phyloP scores from a whole-genome alignment of 2,797 vertebrate species.

The Moxostoma hubbsi region DNA sequence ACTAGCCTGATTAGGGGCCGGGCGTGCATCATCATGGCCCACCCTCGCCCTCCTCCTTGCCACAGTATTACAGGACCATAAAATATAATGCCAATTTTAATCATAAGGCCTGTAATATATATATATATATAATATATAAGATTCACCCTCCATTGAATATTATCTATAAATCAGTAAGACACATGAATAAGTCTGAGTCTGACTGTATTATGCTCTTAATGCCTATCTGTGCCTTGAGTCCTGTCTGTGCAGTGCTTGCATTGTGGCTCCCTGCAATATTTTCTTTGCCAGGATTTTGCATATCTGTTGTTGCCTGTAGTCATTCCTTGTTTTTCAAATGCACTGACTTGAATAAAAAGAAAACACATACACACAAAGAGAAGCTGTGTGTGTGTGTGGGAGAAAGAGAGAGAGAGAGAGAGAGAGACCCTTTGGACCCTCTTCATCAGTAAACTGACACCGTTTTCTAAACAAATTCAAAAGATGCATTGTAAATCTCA shows the following conservation, averaged over 20 bases:
- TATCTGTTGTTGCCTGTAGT: slow-evolving; percentile 73
- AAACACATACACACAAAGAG: slow-evolving; percentile 43
- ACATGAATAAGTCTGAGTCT: slow-evolving; percentile 23
- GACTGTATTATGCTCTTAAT: slow-evolving; percentile 28
- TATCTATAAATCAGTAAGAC: slow-evolving; percentile 33
- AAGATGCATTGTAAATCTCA: slow-evolving; percentile 27
- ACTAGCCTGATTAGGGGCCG: no score
- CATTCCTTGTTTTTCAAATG: slow-evolving; percentile 75
- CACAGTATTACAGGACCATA: no score
- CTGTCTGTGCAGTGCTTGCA: slow-evolving; percentile 59
- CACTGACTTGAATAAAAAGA: slow-evolving; percentile 71
- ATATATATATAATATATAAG: no score
- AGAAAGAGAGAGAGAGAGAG: slow-evolving; percentile 18
- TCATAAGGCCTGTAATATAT: no score
- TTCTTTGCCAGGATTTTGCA: slow-evolving; percentile 73
- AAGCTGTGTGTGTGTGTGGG: background rate
- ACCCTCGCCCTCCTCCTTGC: no score
- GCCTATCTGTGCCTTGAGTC: slow-evolving; percentile 31
- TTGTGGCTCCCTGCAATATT: slow-evolving; percentile 70
- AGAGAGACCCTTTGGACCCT: background rate
- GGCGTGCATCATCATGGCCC: no score
- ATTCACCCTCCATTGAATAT: slow-evolving; percentile 6
- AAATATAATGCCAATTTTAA: no score
- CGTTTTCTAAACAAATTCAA: slow-evolving; percentile 42
- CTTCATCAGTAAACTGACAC: slow-evolving; percentile 25